Conservation (phyloP, 2,113 vertebrate species). For the Emydocephalus ijimae region DNA sequence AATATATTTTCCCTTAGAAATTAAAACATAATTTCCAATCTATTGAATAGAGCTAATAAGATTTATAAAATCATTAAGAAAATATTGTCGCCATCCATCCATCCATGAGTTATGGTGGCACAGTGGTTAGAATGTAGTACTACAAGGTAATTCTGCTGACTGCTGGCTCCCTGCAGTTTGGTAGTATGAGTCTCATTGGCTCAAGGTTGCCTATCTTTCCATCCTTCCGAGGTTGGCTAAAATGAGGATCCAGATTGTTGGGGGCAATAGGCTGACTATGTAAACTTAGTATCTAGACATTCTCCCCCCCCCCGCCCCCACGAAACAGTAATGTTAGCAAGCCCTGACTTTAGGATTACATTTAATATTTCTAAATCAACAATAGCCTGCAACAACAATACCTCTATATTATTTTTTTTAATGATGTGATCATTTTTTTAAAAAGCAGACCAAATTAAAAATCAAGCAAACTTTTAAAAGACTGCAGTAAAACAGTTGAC, state of each 20-base stretch:
- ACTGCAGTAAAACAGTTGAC: not conserved
- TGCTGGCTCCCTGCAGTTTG: no score
- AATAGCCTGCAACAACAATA: not conserved
- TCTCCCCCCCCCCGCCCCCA: no score
- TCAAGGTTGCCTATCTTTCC: no score
- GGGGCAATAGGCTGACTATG: no score
- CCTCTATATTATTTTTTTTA: not conserved
- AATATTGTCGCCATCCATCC: not conserved
- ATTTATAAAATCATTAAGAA: not conserved
- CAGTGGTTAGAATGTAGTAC: no score
- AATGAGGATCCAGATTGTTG: no score
- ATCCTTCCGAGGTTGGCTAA: no score
- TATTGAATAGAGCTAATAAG: not conserved
- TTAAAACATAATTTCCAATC: not conserved
- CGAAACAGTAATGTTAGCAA: no score
- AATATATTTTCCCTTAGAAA: not conserved
- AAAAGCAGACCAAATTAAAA: not conserved
- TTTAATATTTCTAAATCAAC: not conserved
- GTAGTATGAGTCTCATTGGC: no score
- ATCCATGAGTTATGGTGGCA: not conserved
- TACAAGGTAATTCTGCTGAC: no score
- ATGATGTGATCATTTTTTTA: not conserved
- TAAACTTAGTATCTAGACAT: no score
- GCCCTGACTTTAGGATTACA: no score
- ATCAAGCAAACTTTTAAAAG: slow-evolving; percentile 9